phyloP scores from a whole-genome alignment of 2,113 vertebrate genomes.

The Pongo abelii region DNA sequence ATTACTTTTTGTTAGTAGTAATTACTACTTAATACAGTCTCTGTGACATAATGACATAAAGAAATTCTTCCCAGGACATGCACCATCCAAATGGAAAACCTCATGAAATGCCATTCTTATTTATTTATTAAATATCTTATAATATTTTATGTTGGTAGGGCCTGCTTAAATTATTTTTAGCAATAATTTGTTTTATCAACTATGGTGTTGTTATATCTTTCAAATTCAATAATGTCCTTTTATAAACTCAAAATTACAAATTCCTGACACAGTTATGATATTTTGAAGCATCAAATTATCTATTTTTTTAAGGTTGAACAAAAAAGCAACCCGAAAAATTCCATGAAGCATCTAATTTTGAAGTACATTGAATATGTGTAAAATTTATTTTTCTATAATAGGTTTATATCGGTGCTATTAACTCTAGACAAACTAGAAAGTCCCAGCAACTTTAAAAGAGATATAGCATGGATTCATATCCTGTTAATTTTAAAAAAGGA shows the following conservation, averaged over 20 bases:
- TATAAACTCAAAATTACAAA: not conserved
- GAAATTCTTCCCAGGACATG: not conserved
- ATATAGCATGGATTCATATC: not conserved
- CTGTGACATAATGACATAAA: not conserved
- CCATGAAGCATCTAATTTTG: not conserved
- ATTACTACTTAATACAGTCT: slow-evolving; percentile 44
- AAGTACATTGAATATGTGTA: not conserved
- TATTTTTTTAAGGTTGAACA: not conserved
- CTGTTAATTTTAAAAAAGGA: not conserved
- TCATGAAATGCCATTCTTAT: not conserved
- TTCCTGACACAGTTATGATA: not conserved
- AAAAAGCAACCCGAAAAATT: not conserved
- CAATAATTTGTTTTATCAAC: not conserved
- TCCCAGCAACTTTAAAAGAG: not conserved
- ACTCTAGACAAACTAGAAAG: not conserved
- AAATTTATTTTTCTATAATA: not conserved
- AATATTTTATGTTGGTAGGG: not conserved
- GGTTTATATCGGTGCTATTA: not conserved
- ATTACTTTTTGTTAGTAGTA: slow-evolving; percentile 45
- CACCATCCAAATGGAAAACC: not conserved
- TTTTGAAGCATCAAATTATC: not conserved
- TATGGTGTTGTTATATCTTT: not conserved
- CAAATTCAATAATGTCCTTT: not conserved
- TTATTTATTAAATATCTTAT: slow-evolving; percentile 14
- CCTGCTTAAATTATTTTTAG: not conserved